Percentiles rank a stretch among this genome's conserved stretches.
phyloP scores from a whole-genome alignment of 1,140 invertebrate genomes.

The Lanistes nyassanus region DNA sequence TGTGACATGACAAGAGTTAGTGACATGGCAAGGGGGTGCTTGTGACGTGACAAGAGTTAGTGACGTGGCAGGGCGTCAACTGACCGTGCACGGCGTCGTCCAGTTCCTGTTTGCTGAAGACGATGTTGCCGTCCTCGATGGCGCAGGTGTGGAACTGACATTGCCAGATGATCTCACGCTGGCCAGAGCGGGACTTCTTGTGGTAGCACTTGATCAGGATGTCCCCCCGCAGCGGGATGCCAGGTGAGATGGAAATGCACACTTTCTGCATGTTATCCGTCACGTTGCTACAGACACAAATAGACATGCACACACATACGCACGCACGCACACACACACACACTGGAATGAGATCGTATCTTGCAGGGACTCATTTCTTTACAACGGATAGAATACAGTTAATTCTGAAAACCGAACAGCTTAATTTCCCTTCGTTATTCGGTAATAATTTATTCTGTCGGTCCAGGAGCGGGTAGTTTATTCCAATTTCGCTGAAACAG shows the following conservation, averaged over 20 bases:
- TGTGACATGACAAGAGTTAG: neutral
- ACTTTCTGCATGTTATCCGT: slow-evolving; percentile 66
- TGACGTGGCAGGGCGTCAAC: too few species aligned
- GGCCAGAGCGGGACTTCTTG: slow-evolving; percentile 65
- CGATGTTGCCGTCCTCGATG: slow-evolving; percentile 82
- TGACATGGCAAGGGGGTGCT: slow-evolving; percentile 4
- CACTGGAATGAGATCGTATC: neutral
- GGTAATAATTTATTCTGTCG: too few species aligned
- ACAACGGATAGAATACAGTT: too few species aligned
- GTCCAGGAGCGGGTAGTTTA: too few species aligned
- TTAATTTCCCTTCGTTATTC: too few species aligned
- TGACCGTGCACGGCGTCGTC: slow-evolving; percentile 84
- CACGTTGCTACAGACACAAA: slow-evolving; percentile 60
- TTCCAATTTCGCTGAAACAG: too few species aligned
- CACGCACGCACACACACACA: neutral
- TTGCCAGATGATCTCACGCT: slow-evolving; percentile 77
- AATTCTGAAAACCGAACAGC: too few species aligned
- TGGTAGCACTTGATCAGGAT: slow-evolving; percentile 91
- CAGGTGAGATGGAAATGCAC: slow-evolving; percentile 71
- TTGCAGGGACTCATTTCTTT: too few species aligned
- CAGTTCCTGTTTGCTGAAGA: slow-evolving; percentile 85
- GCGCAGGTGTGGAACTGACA: slow-evolving; percentile 94
- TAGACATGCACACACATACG: neutral
- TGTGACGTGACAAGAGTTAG: too few species aligned
- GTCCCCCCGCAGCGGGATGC: slow-evolving; percentile 85